phyloP scores from a whole-genome alignment of 2,888 invertebrate species.

The Cephus sareptanus region DNA sequence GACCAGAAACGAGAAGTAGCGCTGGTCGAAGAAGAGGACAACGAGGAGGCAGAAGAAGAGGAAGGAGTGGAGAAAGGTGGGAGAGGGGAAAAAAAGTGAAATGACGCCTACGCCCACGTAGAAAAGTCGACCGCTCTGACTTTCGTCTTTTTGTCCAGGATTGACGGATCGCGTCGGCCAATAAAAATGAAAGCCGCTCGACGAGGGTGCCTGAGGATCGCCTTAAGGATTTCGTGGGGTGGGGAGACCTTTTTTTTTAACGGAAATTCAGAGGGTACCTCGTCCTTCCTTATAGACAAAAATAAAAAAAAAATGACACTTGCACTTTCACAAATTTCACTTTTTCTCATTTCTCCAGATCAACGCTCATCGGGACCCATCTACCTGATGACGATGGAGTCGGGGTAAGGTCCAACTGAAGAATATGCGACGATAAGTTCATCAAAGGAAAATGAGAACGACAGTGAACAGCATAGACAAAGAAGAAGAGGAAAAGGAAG shows the following conservation, averaged over 20 bases:
- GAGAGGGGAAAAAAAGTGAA: constrained; percentile 15
- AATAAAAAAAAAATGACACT: neutral
- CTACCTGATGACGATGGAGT: neutral
- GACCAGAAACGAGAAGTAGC: constrained; percentile 2
- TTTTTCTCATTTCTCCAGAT: neutral
- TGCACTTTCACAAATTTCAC: neutral
- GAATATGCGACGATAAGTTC: neutral
- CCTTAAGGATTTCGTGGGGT: neutral
- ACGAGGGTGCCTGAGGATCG: constrained; percentile 22
- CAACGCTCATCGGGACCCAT: neutral
- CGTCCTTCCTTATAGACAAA: neutral
- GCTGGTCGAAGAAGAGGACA: constrained; percentile 5
- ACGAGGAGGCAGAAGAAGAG: constrained; percentile 10
- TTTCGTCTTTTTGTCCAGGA: constrained; percentile 21
- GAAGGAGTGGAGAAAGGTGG: constrained; percentile 16
- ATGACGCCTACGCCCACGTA: constrained; percentile 31
- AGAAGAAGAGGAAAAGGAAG: too few species aligned
- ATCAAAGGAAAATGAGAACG: neutral
- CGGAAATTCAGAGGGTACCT: neutral
- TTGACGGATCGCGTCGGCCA: constrained; percentile 39
- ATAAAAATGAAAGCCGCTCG: constrained; percentile 45
- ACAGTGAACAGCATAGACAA: constrained; percentile 41
- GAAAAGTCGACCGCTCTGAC: constrained; percentile 41
- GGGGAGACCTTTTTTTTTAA: neutral
- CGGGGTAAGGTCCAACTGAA: neutral